A percentile compares a stretch with the other conserved stretches of the same genome.
These are phyloP conservation scores for Ciconia maguari DNA, from an alignment of 2,113 vertebrate species.

Conservation along the genomic window DNA sequence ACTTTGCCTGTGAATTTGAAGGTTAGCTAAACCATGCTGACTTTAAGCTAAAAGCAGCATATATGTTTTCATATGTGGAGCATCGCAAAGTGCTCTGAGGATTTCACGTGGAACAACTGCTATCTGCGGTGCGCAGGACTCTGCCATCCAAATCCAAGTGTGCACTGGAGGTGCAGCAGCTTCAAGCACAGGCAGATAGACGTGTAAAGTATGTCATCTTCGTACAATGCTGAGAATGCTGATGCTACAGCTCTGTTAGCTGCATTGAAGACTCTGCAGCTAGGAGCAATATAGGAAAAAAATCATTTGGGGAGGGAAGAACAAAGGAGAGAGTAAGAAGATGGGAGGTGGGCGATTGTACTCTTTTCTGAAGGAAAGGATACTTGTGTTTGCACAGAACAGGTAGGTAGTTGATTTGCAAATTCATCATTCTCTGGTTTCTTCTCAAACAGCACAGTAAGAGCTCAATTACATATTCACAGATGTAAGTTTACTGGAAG, in stretches of 20 bases:
- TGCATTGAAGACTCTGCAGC: not conserved
- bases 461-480: not conserved
- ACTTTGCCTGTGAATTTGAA: not conserved
- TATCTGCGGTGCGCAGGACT: not conserved
- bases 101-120: not conserved
- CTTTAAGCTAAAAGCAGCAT: not conserved
- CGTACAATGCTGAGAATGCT: not conserved
- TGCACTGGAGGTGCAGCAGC: not conserved
- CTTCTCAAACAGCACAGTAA: not conserved
- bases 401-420: not conserved
- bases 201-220: rapidly evolving
- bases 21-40: not conserved
- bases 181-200: not conserved
- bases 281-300: not conserved
- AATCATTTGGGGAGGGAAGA: not conserved
- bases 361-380: not conserved
- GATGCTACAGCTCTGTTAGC: not conserved
- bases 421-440: not conserved
- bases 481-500: not conserved
- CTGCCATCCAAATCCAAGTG: not conserved
- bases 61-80: not conserved
- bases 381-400: not conserved
- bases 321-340: not conserved
- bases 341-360: not conserved
- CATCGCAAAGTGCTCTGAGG: not conserved